phyloP scores from a whole-genome alignment of 1,140 invertebrate species.

The Cydia pomonella region DNA sequence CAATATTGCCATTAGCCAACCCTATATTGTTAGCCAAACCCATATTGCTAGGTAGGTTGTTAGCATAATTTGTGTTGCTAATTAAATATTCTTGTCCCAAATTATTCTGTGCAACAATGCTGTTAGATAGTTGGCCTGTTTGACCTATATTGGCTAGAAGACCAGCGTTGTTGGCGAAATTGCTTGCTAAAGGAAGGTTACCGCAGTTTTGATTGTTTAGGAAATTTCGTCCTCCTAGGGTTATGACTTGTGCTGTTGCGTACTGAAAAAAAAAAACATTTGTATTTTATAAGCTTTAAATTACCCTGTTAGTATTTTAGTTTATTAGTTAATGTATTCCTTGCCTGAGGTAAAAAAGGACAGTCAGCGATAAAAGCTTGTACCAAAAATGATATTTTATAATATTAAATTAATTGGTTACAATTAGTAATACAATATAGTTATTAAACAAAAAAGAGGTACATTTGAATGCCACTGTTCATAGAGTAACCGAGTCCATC shows the following conservation, averaged over 20 bases:
- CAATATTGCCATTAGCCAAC: constrained; percentile 2
- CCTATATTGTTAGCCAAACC: not conserved
- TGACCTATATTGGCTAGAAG: not conserved
- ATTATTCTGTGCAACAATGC: not conserved
- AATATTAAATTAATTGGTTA: not conserved
- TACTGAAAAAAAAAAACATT: constrained; percentile 5
- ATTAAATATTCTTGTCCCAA: constrained; percentile 6
- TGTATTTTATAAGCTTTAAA: too few relatives aligned
- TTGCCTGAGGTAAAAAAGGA: too few relatives aligned
- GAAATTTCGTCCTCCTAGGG: not conserved
- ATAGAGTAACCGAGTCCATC: too few relatives aligned
- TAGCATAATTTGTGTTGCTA: not conserved
- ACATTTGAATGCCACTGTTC: too few relatives aligned
- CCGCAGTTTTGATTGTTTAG: constrained; percentile 4
- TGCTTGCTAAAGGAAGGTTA: not conserved
- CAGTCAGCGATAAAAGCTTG: too few relatives aligned
- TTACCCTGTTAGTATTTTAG: too few relatives aligned
- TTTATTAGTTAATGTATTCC: too few relatives aligned
- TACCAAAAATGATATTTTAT: too few relatives aligned
- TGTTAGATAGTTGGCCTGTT: constrained; percentile 5
- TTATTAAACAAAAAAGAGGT: not conserved
- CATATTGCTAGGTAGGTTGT: not conserved
- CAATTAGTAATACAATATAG: not conserved
- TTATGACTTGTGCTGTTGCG: constrained; percentile 1
- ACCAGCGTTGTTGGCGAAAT: not conserved